These are phyloP conservation scores for Molothrus ater DNA, from an alignment of 2,797 vertebrate genomes.

Conservation along the genomic window DNA sequence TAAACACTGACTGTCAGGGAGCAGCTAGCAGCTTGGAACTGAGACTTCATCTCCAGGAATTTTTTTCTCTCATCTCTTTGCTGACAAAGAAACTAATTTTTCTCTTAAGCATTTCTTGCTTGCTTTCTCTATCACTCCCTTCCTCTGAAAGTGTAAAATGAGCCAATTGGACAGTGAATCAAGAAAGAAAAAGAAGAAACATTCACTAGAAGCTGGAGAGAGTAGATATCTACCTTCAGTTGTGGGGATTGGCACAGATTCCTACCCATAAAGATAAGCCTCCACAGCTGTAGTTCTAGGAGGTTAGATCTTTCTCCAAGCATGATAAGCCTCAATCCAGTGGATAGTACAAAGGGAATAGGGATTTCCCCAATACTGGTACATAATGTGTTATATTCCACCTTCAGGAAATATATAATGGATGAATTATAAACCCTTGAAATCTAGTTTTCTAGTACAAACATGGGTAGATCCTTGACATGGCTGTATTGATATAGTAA, in stretches of 20 bases:
- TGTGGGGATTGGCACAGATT: background rate
- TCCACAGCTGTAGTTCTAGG: background rate
- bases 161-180: background rate
- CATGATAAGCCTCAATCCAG: background rate
- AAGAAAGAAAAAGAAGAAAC: background rate
- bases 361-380: conserved; percentile 24
- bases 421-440: conserved; percentile 29
- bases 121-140: background rate
- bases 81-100: background rate
- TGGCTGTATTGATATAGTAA: background rate
- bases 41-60: background rate
- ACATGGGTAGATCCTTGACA: conserved; percentile 15
- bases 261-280: conserved; percentile 33
- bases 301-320: conserved; percentile 27
- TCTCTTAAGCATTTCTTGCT: background rate
- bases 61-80: background rate
- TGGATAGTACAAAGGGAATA: conserved; percentile 5
- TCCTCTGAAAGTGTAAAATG: background rate
- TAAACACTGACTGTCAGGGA: background rate
- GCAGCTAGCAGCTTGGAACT: background rate
- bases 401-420: conserved; percentile 26
- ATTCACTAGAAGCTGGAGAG: background rate
- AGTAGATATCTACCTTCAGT: background rate
- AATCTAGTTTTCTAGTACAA: conserved; percentile 39
- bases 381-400: background rate